phyloP scores from a whole-genome alignment of 30 jellyfish, hydroid and myxozoan species.

The Pelagia noctiluca region DNA sequence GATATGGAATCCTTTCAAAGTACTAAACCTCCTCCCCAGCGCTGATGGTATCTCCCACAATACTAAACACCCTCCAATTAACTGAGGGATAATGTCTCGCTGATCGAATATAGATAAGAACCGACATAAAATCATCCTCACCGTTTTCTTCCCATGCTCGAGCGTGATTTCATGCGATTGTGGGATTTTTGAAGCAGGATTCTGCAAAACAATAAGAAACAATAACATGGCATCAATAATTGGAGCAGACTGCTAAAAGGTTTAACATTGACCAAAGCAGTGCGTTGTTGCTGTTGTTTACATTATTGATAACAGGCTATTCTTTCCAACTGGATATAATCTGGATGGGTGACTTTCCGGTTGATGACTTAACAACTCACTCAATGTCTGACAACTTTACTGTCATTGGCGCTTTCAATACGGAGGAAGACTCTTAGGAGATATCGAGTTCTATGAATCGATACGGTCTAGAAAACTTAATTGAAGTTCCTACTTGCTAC shows the following conservation, averaged over 20 bases:
- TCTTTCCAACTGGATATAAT: too few relatives aligned
- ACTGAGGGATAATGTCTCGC: too few relatives aligned
- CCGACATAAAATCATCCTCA: too few relatives aligned
- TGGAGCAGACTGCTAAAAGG: background rate
- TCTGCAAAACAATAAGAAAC: background rate
- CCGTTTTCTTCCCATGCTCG: constrained; percentile 86
- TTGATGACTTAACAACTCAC: background rate
- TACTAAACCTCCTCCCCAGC: too few relatives aligned
- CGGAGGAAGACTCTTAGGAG: constrained; percentile 20
- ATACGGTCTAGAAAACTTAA: constrained; percentile 25
- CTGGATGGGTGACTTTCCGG: too few relatives aligned
- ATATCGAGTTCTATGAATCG: constrained; percentile 34
- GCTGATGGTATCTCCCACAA: too few relatives aligned
- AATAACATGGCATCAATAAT: background rate
- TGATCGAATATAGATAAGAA: too few relatives aligned
- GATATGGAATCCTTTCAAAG: too few relatives aligned
- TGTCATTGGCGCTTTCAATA: constrained; percentile 39
- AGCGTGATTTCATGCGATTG: constrained; percentile 84
- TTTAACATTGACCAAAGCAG: background rate
- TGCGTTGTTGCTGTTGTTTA: too few relatives aligned
- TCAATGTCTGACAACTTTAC: background rate
- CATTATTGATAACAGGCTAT: too few relatives aligned
- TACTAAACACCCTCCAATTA: too few relatives aligned
- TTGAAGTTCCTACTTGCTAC: constrained; percentile 12
- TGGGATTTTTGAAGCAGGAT: constrained; percentile 64